Evolutionary conservation across 2,888 invertebrate species (phyloP).

Genomic region (Trissonchulus latispiculum): DNA sequence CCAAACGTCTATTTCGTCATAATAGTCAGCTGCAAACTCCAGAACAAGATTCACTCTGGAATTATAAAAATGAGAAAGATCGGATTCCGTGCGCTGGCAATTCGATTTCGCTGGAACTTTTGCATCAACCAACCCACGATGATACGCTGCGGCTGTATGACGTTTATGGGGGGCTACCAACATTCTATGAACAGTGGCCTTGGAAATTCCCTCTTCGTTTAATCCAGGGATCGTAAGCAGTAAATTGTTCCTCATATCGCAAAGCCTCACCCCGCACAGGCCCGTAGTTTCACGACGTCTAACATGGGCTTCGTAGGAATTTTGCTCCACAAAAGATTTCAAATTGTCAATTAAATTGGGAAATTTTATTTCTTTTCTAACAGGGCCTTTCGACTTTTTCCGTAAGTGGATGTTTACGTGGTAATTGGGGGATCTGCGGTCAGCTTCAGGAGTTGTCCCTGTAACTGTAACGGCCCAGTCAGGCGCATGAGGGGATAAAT

Average conservation of each 20-base stretch:
- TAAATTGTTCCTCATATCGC: background rate
- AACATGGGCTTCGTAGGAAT: background rate
- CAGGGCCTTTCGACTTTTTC: background rate
- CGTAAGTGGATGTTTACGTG: no score
- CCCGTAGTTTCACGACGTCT: background rate
- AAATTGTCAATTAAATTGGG: background rate
- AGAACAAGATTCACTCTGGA: background rate
- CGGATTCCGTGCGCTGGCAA: background rate
- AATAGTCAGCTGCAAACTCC: background rate
- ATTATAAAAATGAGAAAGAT: background rate
- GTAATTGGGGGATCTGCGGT: no score
- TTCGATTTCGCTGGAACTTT: background rate
- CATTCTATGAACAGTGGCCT: background rate
- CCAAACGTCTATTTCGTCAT: background rate
- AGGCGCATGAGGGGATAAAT: background rate
- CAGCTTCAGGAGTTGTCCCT: background rate
- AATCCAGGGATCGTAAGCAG: background rate
- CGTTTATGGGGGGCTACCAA: background rate
- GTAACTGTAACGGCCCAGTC: background rate
- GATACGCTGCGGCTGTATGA: background rate
- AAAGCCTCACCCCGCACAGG: background rate
- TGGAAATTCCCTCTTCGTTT: background rate
- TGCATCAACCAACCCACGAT: background rate
- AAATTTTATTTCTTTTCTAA: background rate
- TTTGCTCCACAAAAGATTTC: background rate